These are phyloP conservation scores for Parauchenoglanis punctatus DNA, from an alignment of 2,797 vertebrate species.

Conservation along the genomic window DNA sequence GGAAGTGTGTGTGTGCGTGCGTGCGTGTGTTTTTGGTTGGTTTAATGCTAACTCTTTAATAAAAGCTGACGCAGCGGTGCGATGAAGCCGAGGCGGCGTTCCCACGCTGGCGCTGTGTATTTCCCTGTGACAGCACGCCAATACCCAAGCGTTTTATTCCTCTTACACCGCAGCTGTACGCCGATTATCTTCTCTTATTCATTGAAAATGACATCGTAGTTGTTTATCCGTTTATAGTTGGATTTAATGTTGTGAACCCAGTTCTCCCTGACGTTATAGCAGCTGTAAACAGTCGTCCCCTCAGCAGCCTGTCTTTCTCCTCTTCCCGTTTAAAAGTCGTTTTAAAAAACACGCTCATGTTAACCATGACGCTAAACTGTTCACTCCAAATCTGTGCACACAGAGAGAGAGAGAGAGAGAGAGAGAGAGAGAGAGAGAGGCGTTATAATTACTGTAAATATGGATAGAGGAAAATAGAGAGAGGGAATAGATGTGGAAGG, in stretches of 20 bases:
- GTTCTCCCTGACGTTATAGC: not conserved
- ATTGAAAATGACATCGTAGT: not conserved
- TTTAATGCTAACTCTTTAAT: not conserved
- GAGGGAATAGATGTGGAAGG: not conserved
- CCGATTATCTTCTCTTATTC: not conserved
- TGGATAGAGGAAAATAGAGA: not conserved
- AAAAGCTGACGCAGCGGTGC: too few species aligned
- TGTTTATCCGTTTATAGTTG: not conserved
- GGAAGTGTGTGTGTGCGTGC: not conserved
- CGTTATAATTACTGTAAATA: not conserved
- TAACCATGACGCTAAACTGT: not conserved
- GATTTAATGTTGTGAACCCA: not conserved
- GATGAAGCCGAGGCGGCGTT: not conserved
- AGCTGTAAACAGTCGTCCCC: not conserved
- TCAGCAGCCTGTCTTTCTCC: not conserved
- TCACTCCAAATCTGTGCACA: not conserved
- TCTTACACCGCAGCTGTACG: not conserved
- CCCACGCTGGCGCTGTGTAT: too few species aligned
- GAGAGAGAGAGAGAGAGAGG: not conserved
- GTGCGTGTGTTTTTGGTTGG: not conserved
- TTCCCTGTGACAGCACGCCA: not conserved
- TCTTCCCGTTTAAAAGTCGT: not conserved
- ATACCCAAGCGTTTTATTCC: not conserved
- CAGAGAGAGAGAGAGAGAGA: not conserved
- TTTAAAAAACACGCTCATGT: not conserved